Percentiles rank a stretch among this genome's conserved stretches.
Evolutionary conservation across 2,113 vertebrate species (phyloP).

Genomic region (Climacteris rufus): DNA sequence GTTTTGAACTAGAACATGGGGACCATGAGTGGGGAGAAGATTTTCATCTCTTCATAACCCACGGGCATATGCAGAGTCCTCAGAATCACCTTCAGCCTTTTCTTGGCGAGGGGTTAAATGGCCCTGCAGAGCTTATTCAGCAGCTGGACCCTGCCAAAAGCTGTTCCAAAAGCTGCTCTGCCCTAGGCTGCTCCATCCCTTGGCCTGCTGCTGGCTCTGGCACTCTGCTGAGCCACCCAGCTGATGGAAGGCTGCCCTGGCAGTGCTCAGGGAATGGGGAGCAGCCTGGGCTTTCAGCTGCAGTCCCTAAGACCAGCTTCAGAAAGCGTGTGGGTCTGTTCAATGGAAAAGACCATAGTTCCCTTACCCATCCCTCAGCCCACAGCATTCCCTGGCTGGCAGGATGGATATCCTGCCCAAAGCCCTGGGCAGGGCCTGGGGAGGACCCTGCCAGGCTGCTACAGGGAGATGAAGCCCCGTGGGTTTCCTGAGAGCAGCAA

Average conservation of each 20-base stretch:
- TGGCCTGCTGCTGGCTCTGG: not conserved
- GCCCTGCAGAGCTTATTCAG: not conserved
- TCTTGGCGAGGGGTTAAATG: accelerated
- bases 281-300: not conserved
- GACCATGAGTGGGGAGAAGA: not conserved
- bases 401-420: not conserved
- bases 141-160: not conserved
- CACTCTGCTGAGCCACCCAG: not conserved
- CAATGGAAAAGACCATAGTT: not conserved
- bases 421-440: not conserved
- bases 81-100: not conserved
- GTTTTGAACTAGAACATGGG: not conserved
- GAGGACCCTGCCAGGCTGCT: not conserved
- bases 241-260: not conserved
- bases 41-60: not conserved
- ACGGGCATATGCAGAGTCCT: not conserved
- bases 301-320: not conserved
- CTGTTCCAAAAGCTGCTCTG: not conserved
- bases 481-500: not conserved
- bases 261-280: not conserved
- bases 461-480: not conserved
- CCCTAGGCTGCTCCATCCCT: not conserved
- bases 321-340: no score
- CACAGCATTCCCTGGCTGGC: not conserved
- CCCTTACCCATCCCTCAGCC: not conserved